These are phyloP conservation scores for Python bivittatus DNA, from an alignment of 2,113 vertebrate genomes.

Conservation along the genomic window DNA sequence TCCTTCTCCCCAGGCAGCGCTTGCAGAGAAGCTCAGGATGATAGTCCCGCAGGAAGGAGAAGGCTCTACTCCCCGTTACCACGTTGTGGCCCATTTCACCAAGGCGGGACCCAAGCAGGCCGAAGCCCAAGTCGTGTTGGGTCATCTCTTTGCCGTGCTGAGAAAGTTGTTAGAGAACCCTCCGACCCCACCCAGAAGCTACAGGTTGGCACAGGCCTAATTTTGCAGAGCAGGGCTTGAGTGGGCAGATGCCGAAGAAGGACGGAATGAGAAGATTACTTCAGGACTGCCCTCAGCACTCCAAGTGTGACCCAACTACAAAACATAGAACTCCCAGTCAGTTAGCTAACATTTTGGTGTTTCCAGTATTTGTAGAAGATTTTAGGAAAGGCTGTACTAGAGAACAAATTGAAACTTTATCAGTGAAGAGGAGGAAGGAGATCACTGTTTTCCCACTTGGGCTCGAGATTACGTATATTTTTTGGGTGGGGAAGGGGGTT, in stretches of 20 bases:
- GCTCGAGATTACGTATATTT: no score
- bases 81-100: constrained; percentile 82
- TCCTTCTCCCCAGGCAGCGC: constrained; percentile 11
- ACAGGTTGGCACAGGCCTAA: constrained; percentile 68
- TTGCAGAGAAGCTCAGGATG: background rate
- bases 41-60: constrained; percentile 2
- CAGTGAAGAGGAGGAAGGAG: background rate
- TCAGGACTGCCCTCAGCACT: background rate
- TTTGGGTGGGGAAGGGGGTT: no score
- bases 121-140: constrained; percentile 74
- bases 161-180: constrained; percentile 56
- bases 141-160: constrained; percentile 73
- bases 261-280: no score
- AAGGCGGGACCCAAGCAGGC: constrained; percentile 79
- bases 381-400: background rate
- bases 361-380: background rate
- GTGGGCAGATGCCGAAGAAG: background rate
- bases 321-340: background rate
- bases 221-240: no score
- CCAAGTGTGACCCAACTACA: background rate
- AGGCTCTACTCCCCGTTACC: constrained; percentile 40
- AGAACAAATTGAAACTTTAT: background rate
- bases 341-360: no score
- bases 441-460: background rate
- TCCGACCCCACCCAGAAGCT: constrained; percentile 62